These are phyloP conservation scores for Anoura caudifer DNA, from an alignment of 2,113 vertebrate species.

Conservation along the genomic window DNA sequence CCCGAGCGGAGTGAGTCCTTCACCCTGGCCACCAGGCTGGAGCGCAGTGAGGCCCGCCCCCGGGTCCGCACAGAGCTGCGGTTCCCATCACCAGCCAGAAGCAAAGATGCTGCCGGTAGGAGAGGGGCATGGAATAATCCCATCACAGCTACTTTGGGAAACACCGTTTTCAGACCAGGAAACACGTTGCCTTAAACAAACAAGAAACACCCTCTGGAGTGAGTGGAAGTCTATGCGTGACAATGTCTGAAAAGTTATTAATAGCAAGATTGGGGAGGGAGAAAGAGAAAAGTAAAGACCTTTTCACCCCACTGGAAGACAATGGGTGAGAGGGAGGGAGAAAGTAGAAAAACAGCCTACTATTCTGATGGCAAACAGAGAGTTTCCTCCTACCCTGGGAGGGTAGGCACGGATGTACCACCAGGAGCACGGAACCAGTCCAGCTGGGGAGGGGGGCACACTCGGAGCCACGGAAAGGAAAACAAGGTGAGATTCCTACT, in stretches of 20 bases:
- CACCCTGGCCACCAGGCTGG: accelerated
- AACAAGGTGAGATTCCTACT: not conserved
- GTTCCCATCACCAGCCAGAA: not conserved
- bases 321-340: slow-evolving; percentile 67
- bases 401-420: not conserved
- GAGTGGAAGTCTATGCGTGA: slow-evolving; percentile 64
- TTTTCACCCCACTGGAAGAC: slow-evolving; percentile 68
- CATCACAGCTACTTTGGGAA: slow-evolving; percentile 9
- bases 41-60: accelerated
- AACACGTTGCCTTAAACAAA: slow-evolving; percentile 64
- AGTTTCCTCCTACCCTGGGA: not conserved
- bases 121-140: slow-evolving; percentile 45
- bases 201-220: not conserved
- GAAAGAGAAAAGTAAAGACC: slow-evolving; percentile 62
- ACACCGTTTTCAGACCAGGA: slow-evolving; percentile 42
- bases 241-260: slow-evolving; percentile 65
- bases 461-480: not conserved
- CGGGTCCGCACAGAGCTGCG: not conserved
- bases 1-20: too few relatives aligned
- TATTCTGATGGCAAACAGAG: slow-evolving; percentile 16
- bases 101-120: not conserved
- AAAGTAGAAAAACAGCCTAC: slow-evolving; percentile 65
- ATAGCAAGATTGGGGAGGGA: slow-evolving; percentile 58
- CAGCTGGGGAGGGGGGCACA: not conserved
- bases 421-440: not conserved